Base-by-base conservation (phyloP, 1,140 invertebrate genomes). In the Homarus americanus region DNA sequence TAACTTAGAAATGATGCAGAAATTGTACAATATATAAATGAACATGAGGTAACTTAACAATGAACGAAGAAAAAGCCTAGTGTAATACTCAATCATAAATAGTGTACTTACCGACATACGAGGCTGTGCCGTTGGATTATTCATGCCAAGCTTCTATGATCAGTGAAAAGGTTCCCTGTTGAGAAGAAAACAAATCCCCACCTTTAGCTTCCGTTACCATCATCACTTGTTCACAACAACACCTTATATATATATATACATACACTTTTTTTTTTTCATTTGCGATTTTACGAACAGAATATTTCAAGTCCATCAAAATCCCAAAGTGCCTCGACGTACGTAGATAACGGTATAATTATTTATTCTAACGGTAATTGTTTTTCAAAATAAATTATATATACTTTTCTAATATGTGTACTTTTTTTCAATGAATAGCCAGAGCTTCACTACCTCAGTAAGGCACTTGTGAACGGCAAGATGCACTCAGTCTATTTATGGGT, bases 111-210 rank as follows among this genome's bases (percentile, higher is more conserved):
- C 92, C 92, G 41, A 40, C 86, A 86, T 89, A 87, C 0, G 72
- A 44, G 28, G 53, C 63, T 10, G 76, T 90, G 15, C 49, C 85
- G 66, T 89, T 91, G 76, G 92, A 76, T 86, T 78, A 86, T 75
- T 98, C 97, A 94, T 98, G 98, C 96, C 97, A 98, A 93, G 98
- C 98, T 96, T 99, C 98, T 92, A 99, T 97, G 94, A 99, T 98
- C 93, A 99, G 95, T 93, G 98, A 98, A 95, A 99, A 99, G 91
- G 98, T 98, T 93, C 98, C 97, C 98, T 99, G 96, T 82, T 97
- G 97, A n/a, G n/a, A 94, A 94, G 93, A 94, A 90, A 91, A 73
- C 80, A 76, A 87, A 78, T 32, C 20, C 58, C 28, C 80, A 75
- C 69, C 63, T 83, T 44, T 24, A 76, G 32, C 72, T 36, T 75